phyloP scores from a whole-genome alignment of 2,888 invertebrate genomes.

The Melipona beecheii region DNA sequence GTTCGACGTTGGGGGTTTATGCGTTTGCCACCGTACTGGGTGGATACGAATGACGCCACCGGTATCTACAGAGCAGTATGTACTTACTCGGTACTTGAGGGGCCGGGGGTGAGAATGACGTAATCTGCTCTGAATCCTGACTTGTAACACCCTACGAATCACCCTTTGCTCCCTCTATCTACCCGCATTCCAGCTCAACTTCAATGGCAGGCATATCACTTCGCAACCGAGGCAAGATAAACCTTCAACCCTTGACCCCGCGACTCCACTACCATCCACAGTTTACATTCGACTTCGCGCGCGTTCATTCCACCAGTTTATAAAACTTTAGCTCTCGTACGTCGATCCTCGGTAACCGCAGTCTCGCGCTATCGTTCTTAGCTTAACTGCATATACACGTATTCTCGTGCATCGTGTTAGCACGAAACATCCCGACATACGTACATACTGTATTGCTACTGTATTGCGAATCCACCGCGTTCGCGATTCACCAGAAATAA shows the following conservation, averaged over 20 bases:
- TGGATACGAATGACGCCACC: conserved; percentile 50
- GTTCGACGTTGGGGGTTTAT: not conserved
- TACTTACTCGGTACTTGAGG: conserved; percentile 35
- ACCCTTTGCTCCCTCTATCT: conserved; percentile 58
- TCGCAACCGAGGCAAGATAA: conserved; percentile 74
- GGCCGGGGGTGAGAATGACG: conserved; percentile 61
- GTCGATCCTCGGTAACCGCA: conserved; percentile 46
- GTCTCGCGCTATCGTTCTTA: conserved; percentile 49
- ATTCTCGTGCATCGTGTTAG: not conserved
- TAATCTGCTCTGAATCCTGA: conserved; percentile 73
- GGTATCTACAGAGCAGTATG: conserved; percentile 49
- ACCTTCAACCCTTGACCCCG: conserved; percentile 74
- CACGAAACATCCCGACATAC: conserved; percentile 44
- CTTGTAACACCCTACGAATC: conserved; percentile 69
- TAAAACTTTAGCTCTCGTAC: conserved; percentile 69
- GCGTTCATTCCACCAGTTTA: conserved; percentile 75
- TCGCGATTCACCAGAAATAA: conserved; percentile 3
- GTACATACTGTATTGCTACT: no score
- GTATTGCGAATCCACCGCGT: not conserved
- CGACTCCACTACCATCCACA: conserved; percentile 60
- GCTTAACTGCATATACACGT: conserved; percentile 17
- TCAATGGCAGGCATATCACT: conserved; percentile 73
- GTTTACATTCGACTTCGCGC: conserved; percentile 70
- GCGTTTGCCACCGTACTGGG: conserved; percentile 24
- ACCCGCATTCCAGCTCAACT: conserved; percentile 68